Percentiles rank a stretch among this genome's conserved stretches.
Evolutionary conservation across 2,797 vertebrate genomes (phyloP).

Genomic region (Gymnodraco acuticeps): DNA sequence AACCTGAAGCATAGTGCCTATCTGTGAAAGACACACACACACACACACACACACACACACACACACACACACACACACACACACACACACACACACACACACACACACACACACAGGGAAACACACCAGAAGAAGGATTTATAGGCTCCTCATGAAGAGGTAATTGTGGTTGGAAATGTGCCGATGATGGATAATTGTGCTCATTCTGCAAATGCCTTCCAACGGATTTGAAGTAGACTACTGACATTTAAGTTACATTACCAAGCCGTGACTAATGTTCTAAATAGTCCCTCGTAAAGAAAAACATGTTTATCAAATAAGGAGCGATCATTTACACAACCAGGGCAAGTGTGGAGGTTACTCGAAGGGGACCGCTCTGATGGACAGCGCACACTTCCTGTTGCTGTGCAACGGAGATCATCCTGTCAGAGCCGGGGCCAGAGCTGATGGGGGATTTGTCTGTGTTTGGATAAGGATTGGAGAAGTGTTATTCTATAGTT

Average conservation of each 20-base stretch:
- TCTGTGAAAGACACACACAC: slow-evolving; percentile 12
- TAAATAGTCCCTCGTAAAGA: slow-evolving; percentile 48
- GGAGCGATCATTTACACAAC: slow-evolving; percentile 73
- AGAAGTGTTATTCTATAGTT: slow-evolving; percentile 85
- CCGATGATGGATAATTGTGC: slow-evolving; percentile 66
- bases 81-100: slow-evolving; percentile 11
- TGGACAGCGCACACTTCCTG: slow-evolving; percentile 81
- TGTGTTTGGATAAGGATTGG: slow-evolving; percentile 86
- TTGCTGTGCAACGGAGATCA: slow-evolving; percentile 81
- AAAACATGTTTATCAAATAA: slow-evolving; percentile 75
- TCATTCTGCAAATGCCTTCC: slow-evolving; percentile 69
- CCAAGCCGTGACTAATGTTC: slow-evolving; percentile 58
- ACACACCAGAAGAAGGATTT: slow-evolving; percentile 51
- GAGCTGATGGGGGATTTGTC: slow-evolving; percentile 82
- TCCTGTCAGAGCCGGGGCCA: slow-evolving; percentile 79
- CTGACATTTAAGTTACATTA: slow-evolving; percentile 64
- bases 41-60: not conserved
- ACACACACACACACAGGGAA: slow-evolving; percentile 15
- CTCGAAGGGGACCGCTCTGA: slow-evolving; percentile 71
- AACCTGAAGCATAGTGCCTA: slow-evolving; percentile 20
- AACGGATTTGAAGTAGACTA: slow-evolving; percentile 55
- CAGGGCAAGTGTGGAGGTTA: slow-evolving; percentile 73
- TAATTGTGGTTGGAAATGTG: slow-evolving; percentile 65
- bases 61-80: slow-evolving; percentile 13
- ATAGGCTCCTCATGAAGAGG: slow-evolving; percentile 67